phyloP scores from a whole-genome alignment of 2,113 vertebrate species.

The Tyrannus savana region DNA sequence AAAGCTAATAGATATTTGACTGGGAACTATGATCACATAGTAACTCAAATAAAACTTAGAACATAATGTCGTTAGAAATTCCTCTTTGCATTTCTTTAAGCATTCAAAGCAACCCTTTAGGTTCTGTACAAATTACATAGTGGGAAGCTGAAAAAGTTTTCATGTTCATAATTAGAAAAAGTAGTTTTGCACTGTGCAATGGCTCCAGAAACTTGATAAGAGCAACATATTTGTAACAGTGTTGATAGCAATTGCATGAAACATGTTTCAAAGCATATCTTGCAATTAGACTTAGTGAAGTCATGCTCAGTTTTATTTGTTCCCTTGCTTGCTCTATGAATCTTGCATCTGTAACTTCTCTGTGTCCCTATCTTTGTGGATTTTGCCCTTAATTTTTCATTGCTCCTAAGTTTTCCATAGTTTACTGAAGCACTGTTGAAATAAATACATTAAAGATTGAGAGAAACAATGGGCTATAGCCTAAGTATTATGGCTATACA shows the following conservation, averaged over 20 bases:
- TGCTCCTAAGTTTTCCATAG: background rate
- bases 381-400: background rate
- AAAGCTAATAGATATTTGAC: constrained; percentile 8
- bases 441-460: background rate
- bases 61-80: background rate
- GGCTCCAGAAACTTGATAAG: background rate
- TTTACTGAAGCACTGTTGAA: background rate
- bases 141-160: background rate
- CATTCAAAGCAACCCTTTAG: background rate
- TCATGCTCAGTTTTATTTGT: background rate
- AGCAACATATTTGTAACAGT: background rate
- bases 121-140: background rate
- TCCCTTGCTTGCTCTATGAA: background rate
- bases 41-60: background rate
- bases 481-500: background rate
- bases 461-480: background rate
- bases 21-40: background rate
- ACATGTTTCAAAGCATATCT: background rate
- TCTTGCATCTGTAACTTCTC: background rate
- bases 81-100: background rate
- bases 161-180: background rate
- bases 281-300: background rate
- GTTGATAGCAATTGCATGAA: background rate
- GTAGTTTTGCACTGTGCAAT: background rate
- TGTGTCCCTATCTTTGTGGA: background rate